Base-by-base conservation (phyloP, 2,888 invertebrate species). In the Temnothorax ravouxi region DNA sequence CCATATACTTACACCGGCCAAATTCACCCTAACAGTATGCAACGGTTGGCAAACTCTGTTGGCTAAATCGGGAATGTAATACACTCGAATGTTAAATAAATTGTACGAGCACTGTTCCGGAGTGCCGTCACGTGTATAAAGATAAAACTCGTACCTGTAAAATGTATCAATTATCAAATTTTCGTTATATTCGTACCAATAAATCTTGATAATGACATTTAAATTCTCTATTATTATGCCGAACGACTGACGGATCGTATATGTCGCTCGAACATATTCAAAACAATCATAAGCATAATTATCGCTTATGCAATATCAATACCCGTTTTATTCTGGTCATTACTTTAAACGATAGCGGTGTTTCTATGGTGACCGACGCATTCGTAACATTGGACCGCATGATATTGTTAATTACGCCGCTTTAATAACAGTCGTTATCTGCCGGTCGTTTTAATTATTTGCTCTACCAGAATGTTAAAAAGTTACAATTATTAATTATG, bases 351-450 rank as follows among this genome's bases (percentile, higher is more conserved):
- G 66, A 56, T 83, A 83, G 9, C 77, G 21, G 21, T 3, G 59
- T 61, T 72, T 72, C 72, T 50, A 79, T 66, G 72, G 72, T 38
- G 25, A 79, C 47, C 72, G 72, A 50, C 59, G 59, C 59, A 21
- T 79, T 79, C 71, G 38, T 47, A 29, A 38, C 59, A 38, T 29
- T 38, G 59, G 47, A 41, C 47, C 79, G 79, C 59, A 38, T 54
- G 47, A 59, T 80, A 72, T 50, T 72, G 79, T 80, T 80, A 80
- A 80, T 80, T 80, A 80, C 72, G 59, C 47, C 47, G 72, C 59
- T 80, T 77, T 80, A 80, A 80, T 80, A 80, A 80, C 79, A 72
- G 59, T 72, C 47, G 72, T 80, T 71, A 79, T 71, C 71, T 59
- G 47, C 18, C 67, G 54, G 44, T 21, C 56, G 47, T 71, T 80